Base-by-base conservation (phyloP, 2,113 vertebrate genomes). In the Emberiza fucata region DNA sequence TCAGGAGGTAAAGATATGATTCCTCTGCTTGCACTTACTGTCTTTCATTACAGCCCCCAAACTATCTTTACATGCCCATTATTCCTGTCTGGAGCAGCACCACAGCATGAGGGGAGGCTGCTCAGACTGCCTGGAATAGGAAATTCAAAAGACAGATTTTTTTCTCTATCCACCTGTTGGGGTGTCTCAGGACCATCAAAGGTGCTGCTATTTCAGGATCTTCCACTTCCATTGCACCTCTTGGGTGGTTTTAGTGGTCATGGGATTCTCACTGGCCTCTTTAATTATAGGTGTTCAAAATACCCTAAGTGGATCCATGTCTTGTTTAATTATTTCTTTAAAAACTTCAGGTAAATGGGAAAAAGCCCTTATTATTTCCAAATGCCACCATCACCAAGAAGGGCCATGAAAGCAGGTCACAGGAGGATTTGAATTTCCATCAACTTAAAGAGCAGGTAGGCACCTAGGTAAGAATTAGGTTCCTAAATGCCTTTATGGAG, bases 251-350 rank as follows among this genome's bases (percentile, higher is more conserved):
- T 48, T 72, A 59, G 40, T 80, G 61, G 79, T 40, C 7, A 2
- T 2, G 9, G 23, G 11, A 66, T 81, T 81, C n/a, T 45, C 61
- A 18, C 0, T 28, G 66, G 5, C 50, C 22, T 71, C n/a, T 76
- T 72, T 42, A 60, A 31, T 47, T 91, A 39, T 35, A 18, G 3
- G 4, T 50, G 16, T 70, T 61, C 23, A 59, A 50, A 91, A 39
- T 27, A 14, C 7, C 0, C 0, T 6, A 29, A 39, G 15, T 63
- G 14, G 22, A 61, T 45, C 13, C 1, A 18, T 15, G 3, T 42
- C 21, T 69, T 50, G 11, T n/a, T 89, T 50, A 59, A 25, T 40
- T 73, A 51, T 50, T 84, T 68, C 35, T 75, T 14, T 29, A 19
- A 47, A 76, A 64, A 12, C 5, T 72, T 44, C 2, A 13, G 13